phyloP scores from a whole-genome alignment of 2,888 invertebrate species.

The Cataglyphis rosenhaueri region DNA sequence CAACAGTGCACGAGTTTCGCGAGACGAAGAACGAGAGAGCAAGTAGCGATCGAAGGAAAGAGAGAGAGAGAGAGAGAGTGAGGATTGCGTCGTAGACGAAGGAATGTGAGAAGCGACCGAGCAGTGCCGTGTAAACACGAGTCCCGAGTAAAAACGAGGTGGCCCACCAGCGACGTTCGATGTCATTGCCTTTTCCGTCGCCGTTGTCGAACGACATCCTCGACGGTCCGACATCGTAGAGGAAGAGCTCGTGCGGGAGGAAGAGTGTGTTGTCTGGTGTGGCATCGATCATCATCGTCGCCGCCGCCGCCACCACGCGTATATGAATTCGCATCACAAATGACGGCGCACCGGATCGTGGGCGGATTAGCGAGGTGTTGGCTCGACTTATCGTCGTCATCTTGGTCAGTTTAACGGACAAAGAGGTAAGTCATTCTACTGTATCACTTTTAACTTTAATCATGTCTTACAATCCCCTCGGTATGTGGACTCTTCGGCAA shows the following conservation, averaged over 20 bases:
- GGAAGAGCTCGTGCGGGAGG: not conserved
- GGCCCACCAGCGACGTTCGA: conserved; percentile 64
- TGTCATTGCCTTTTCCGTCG: conserved; percentile 32
- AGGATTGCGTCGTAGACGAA: conserved; percentile 38
- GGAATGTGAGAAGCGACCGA: conserved; percentile 43
- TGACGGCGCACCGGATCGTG: conserved; percentile 68
- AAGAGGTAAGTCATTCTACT: conserved; percentile 59
- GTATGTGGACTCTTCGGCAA: conserved; percentile 68
- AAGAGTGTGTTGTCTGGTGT: not conserved
- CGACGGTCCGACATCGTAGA: conserved; percentile 13
- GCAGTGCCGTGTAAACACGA: conserved; percentile 71
- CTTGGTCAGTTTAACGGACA: conserved; percentile 65
- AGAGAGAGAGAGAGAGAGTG: conserved; percentile 45
- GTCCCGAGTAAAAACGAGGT: conserved; percentile 62
- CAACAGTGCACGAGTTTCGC: conserved; percentile 57
- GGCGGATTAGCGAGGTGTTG: conserved; percentile 65
- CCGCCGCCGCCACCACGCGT: conserved; percentile 54
- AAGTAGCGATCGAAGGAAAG: conserved; percentile 8
- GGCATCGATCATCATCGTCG: conserved; percentile 58
- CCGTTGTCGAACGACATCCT: conserved; percentile 13
- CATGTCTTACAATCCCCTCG: conserved; percentile 44
- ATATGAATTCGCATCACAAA: conserved; percentile 68
- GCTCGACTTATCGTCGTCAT: conserved; percentile 62
- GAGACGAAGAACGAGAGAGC: conserved; percentile 21
- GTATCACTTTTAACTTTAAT: not conserved